phyloP scores from a whole-genome alignment of 2,888 invertebrate genomes.

The Caenorhabditis afra region DNA sequence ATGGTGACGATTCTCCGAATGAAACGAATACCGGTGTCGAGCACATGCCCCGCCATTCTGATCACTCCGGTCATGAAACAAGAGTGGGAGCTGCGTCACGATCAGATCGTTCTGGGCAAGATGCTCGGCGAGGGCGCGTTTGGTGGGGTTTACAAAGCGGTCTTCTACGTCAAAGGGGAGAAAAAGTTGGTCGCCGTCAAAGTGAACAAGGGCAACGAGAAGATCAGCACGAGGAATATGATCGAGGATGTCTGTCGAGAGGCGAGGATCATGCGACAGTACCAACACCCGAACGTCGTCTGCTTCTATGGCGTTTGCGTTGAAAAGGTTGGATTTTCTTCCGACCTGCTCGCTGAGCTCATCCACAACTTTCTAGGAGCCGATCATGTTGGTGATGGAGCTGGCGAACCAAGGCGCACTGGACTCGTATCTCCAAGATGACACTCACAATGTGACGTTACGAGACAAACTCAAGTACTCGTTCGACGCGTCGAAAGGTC shows the following conservation, averaged over 20 bases:
- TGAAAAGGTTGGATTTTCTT: slow-evolving; percentile 54
- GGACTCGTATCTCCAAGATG: slow-evolving; percentile 64
- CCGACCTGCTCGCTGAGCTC: too few species aligned
- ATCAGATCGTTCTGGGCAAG: slow-evolving; percentile 67
- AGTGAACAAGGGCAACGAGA: slow-evolving; percentile 70
- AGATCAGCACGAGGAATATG: slow-evolving; percentile 65
- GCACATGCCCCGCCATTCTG: slow-evolving; percentile 61
- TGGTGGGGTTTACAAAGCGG: slow-evolving; percentile 69
- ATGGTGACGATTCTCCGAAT: slow-evolving; percentile 43
- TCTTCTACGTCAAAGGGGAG: slow-evolving; percentile 53
- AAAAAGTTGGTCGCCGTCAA: slow-evolving; percentile 62
- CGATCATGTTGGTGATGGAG: slow-evolving; percentile 73
- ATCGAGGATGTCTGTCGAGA: slow-evolving; percentile 72
- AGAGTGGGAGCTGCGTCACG: slow-evolving; percentile 72
- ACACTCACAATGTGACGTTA: slow-evolving; percentile 47
- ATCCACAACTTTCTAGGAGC: slow-evolving; percentile 61
- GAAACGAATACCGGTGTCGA: slow-evolving; percentile 60
- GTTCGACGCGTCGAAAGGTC: slow-evolving; percentile 67
- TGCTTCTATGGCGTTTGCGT: slow-evolving; percentile 70
- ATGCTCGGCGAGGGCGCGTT: slow-evolving; percentile 73
- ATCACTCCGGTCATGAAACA: slow-evolving; percentile 67
- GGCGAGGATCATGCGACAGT: slow-evolving; percentile 71
- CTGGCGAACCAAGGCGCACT: slow-evolving; percentile 66
- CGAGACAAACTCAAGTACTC: slow-evolving; percentile 59
- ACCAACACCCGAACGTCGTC: slow-evolving; percentile 70